Conservation (phyloP, 2,797 vertebrate species). For the Cossypha polioptera region DNA sequence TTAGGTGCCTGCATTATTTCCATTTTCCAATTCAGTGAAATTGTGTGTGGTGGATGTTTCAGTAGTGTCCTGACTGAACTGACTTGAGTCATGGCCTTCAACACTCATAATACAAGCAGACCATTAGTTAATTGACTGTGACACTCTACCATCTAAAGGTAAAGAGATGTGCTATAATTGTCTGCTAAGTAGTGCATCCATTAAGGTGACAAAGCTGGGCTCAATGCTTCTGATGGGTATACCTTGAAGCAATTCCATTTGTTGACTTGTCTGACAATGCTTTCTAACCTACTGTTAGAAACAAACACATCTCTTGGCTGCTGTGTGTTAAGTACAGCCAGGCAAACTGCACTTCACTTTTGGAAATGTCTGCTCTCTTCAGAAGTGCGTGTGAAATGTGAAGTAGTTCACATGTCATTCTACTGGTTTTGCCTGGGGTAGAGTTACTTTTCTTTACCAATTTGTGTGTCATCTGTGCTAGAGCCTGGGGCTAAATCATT, state of each 20-base stretch:
- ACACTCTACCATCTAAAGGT: neutral
- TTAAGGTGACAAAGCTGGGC: neutral
- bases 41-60: fast-evolving
- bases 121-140: neutral
- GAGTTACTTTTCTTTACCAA: constrained; percentile 29
- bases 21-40: neutral
- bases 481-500: neutral
- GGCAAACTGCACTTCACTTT: neutral
- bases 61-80: neutral
- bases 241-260: neutral
- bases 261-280: neutral
- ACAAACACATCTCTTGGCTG: neutral
- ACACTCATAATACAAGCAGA: neutral
- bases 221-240: neutral
- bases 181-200: fast-evolving
- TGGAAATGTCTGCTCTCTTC: neutral
- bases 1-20: neutral
- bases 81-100: neutral
- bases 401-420: neutral
- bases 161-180: neutral
- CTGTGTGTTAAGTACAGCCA: neutral
- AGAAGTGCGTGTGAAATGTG: neutral
- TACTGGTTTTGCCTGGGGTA: neutral
- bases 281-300: neutral
- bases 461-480: constrained; percentile 65